Percentiles rank a stretch among this genome's conserved stretches.
phyloP scores from a whole-genome alignment of 2,113 vertebrate species.

The Ochotona curzoniae region DNA sequence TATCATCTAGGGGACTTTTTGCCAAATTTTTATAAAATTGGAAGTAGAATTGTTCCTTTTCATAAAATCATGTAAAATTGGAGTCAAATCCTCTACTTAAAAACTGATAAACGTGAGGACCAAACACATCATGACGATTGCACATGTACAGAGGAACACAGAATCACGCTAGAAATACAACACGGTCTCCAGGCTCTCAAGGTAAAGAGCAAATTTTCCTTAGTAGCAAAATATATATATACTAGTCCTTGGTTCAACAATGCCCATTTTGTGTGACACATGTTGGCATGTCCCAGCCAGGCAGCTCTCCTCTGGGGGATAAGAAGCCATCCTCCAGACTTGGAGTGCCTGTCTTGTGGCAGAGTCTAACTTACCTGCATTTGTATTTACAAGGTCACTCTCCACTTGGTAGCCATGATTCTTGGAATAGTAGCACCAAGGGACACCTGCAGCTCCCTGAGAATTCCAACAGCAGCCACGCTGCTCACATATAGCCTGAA shows the following conservation, averaged over 20 bases:
- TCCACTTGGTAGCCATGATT: conserved; percentile 67
- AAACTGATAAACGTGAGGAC: not conserved
- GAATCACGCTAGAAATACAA: not conserved
- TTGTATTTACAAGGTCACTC: not conserved
- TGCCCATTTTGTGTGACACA: not conserved
- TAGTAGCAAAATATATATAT: not conserved
- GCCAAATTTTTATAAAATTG: not conserved
- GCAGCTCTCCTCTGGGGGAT: too few species aligned
- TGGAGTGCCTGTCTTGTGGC: not conserved
- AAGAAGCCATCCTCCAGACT: not conserved
- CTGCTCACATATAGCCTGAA: conserved; percentile 67
- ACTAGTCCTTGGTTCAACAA: not conserved
- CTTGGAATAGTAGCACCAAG: conserved; percentile 74
- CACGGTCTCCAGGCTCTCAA: not conserved
- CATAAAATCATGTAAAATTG: not conserved
- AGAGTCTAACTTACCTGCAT: conserved; percentile 57
- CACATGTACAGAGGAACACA: not conserved
- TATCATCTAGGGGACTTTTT: not conserved
- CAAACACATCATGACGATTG: not conserved
- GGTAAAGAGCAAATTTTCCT: not conserved
- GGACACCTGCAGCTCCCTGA: not conserved
- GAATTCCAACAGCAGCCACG: conserved; percentile 76
- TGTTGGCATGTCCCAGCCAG: rapidly evolving
- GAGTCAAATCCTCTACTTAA: not conserved
- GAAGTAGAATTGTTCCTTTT: not conserved